Evolutionary conservation across 23 tunicate genomes (phyloP).

Genomic region (Styela clava): DNA sequence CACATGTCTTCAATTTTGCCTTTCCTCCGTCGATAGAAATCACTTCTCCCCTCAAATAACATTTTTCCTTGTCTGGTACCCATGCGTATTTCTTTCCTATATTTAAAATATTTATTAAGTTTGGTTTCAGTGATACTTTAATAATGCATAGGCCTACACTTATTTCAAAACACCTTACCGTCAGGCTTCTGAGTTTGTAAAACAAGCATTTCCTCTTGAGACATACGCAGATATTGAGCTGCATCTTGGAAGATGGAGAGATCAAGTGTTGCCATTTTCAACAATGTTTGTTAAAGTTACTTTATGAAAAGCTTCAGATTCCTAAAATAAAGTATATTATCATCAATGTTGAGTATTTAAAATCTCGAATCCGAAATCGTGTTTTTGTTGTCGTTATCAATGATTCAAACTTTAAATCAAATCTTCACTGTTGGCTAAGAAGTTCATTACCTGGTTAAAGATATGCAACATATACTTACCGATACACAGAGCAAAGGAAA

Average conservation of each 20-base stretch:
- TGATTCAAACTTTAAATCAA: not conserved
- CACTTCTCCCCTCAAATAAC: slow-evolving; percentile 66
- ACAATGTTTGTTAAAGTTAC: not conserved
- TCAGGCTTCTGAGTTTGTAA: slow-evolving; percentile 77
- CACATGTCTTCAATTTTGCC: slow-evolving; percentile 53
- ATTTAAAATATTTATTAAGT: no score
- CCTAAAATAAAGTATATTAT: not conserved
- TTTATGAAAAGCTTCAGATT: not conserved
- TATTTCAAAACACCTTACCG: no score
- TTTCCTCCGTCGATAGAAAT: slow-evolving; percentile 61
- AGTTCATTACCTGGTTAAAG: not conserved
- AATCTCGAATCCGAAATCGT: not conserved
- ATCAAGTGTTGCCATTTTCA: slow-evolving; percentile 62
- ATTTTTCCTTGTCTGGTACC: slow-evolving; percentile 66
- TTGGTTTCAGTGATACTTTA: no score
- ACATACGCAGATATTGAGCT: slow-evolving; percentile 65
- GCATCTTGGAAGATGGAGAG: slow-evolving; percentile 67
- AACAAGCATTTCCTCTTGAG: slow-evolving; percentile 52
- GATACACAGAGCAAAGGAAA: not conserved
- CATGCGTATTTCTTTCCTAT: slow-evolving; percentile 66
- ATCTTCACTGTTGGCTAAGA: not conserved
- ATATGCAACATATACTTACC: not conserved
- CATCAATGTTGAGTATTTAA: not conserved
- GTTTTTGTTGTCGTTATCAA: not conserved
- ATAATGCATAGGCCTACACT: no score